Evolutionary conservation across 92 coral and sea anemone species (phyloP), one percentile per base, ranked within the genome.

Genomic region (Zoanthus solanderi): DNA sequence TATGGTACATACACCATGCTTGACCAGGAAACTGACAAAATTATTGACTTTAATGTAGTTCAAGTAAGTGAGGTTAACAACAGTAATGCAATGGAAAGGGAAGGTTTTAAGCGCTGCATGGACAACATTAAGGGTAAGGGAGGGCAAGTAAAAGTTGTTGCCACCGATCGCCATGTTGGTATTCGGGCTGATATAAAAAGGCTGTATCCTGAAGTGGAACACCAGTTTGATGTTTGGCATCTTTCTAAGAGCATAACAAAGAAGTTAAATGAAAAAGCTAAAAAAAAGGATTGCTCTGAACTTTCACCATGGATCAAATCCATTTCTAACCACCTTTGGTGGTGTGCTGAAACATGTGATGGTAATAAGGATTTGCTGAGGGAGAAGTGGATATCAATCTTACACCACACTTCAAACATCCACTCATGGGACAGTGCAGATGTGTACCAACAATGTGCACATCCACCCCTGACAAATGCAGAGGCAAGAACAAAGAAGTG

Each of bases 21-120:
- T 1, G 66, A 60, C 66, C 66, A 60, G 6, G 84, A 84, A 66
- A 67, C 89, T 13, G 92, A 90, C 23, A 89, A 92, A 66, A 74
- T 89, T 32, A 83, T 76, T 9, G 54, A 81, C 34, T 87, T 92
- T 60, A 76, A 56, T 46, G 67, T 90, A 13, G 95, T 92, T 14
- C 93, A 92, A 73, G 95, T 92, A 32, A 87, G 89, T 2, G 95
- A 92, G 56, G 92, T 87, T 10, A 76, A 89, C 0, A 82, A 87
- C 31, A 83, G 83, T 5, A 91, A 91, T 88, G 94, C 90, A 7
- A 91, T 88, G 92, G 94, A 84, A 50, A 71, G 81, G 53, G 88
- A 69, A 42, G 94, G 94, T 31, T 88, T 88, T 45, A 32, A 77
- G 76, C 60, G 92, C 2, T 83, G 86, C 60, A 28, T 91, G 65